Conservation (phyloP, 2,113 vertebrate genomes). For the Nerophis ophidion region DNA sequence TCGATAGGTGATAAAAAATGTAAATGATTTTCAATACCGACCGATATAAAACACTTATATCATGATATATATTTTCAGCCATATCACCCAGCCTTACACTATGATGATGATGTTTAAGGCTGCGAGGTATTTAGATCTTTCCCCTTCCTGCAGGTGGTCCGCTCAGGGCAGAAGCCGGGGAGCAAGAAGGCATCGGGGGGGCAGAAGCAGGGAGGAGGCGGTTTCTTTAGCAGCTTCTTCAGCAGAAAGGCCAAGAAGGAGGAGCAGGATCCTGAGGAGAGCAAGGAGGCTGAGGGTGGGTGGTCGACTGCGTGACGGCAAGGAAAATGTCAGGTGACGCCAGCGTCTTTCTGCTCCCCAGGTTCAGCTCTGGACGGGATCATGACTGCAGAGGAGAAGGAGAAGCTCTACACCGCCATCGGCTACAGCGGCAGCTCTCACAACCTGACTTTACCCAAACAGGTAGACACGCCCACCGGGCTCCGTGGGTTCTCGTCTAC, state of each 20-base stretch:
- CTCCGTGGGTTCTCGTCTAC: neutral
- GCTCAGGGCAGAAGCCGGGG: constrained; percentile 85
- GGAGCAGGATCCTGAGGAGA: constrained; percentile 74
- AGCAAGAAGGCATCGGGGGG: constrained; percentile 75
- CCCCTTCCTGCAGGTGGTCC: constrained; percentile 71
- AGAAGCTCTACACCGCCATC: constrained; percentile 92
- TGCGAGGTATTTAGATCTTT: neutral
- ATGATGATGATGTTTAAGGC: neutral
- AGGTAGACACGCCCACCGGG: constrained; percentile 61
- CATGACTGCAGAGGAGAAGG: constrained; percentile 88
- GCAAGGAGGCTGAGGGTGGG: constrained; percentile 63
- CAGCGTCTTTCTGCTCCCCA: constrained; percentile 6
- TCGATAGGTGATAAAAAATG: no score
- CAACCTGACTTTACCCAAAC: constrained; percentile 79
- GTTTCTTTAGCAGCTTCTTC: constrained; percentile 88
- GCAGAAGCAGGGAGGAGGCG: constrained; percentile 81
- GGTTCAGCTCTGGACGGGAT: constrained; percentile 81
- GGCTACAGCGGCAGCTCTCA: constrained; percentile 90
- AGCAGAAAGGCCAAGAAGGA: constrained; percentile 80
- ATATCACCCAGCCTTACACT: no score
- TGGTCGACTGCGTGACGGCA: neutral
- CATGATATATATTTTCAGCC: no score
- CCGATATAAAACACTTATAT: no score
- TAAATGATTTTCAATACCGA: no score
- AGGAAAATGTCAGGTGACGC: neutral